Base-by-base conservation (phyloP, 2,113 vertebrate genomes). In the Oryzias curvinotus region DNA sequence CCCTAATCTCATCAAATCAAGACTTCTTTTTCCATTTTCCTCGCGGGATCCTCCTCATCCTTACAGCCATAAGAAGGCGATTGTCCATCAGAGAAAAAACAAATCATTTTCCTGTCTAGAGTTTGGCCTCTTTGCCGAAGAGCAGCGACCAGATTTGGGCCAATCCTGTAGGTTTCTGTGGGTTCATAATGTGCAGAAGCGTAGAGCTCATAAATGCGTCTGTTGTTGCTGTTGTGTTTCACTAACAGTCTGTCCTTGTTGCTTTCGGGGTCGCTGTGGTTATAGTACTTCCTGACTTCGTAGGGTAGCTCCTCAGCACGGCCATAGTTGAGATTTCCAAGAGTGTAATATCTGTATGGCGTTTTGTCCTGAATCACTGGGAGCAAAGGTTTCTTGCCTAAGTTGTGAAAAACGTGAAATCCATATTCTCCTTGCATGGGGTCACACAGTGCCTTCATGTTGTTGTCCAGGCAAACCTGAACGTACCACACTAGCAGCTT, bases 211-310 rank as follows among this genome's bases (percentile, higher is more conserved):
- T 74, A 62, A 0, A 91, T 84, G 41, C 0, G 65, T 21, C 67
- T 84, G 5, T 75, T 89, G 67, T 90, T 90, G 0, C n/a, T 68
- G 71, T 86, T 88, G 36, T 82, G 88, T 68, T 45, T 88, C 56
- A 91, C 88, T 65, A 91, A 17, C 41, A 91, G 60, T 66, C 91
- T 79, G 84, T 92, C 91, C 82, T 30, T 79, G 78, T 92, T 92
- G 52, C 87, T 91, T 3, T 43, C 1, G 7, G 57, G 70, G 52
- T 90, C 3, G 0, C 47, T 62, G 45, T 5, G 81, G 68, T 90
- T 25, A 68, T 90, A 90, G 66, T 89, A 68, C 45, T 43, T 65
- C 45, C 64, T 82, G 36, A 91, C 85, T 1, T 87, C 69, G 13
- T 69, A 50, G 0, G 90, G 89, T 49, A 91, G 74, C 23, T 87